phyloP scores from a whole-genome alignment of 2,113 vertebrate genomes.

The Sciurus niger region DNA sequence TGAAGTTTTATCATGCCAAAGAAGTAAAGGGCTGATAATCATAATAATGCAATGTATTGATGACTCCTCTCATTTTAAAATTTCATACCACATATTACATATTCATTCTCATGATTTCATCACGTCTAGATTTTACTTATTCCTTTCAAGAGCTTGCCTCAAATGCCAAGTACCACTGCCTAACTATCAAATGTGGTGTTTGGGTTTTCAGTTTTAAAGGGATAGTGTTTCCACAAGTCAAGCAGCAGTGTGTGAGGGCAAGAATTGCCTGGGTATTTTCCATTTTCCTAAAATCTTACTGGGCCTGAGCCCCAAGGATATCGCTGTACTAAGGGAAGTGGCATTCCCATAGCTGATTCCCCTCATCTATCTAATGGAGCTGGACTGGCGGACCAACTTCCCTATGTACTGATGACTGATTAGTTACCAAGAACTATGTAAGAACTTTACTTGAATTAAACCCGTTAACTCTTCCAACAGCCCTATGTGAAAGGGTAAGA shows the following conservation, averaged over 20 bases:
- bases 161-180: neutral
- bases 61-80: neutral
- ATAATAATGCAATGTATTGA: neutral
- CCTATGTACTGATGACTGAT: neutral
- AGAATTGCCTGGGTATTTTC: neutral
- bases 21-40: neutral
- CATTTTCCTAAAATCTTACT: neutral
- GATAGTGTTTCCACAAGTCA: neutral
- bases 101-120: neutral
- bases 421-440: neutral
- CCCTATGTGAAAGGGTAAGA: neutral
- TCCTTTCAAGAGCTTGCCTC: neutral
- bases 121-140: neutral
- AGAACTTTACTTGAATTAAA: neutral
- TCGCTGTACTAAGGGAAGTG: neutral
- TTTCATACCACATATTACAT: neutral
- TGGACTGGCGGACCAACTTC: neutral
- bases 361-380: neutral
- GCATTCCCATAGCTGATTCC: neutral
- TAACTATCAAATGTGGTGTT: neutral
- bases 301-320: neutral
- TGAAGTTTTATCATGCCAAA: neutral
- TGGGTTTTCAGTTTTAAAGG: neutral
- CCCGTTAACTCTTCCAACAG: neutral
- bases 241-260: neutral